Conservation (phyloP, 2,113 vertebrate genomes). For the Hylia prasina region DNA sequence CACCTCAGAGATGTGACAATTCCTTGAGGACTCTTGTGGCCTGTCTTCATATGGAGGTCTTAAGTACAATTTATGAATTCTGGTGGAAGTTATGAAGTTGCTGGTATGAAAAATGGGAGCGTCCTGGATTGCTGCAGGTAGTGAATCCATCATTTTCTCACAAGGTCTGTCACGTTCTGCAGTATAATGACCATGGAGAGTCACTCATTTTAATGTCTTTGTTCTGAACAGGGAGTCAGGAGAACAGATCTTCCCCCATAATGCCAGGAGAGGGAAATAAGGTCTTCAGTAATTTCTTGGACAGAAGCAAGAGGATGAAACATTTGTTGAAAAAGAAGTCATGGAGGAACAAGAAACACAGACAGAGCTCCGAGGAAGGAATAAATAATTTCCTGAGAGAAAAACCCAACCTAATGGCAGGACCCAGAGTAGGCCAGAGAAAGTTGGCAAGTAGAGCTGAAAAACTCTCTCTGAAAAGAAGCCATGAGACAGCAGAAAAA, state of each 20-base stretch:
- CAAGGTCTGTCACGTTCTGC: background rate
- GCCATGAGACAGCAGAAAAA: slow-evolving; percentile 33
- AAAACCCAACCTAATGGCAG: background rate
- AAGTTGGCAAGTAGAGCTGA: background rate
- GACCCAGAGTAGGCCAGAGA: background rate
- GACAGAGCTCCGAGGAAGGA: background rate
- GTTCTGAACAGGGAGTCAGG: background rate
- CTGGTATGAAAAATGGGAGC: background rate
- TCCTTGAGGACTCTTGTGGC: background rate
- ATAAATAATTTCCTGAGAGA: background rate
- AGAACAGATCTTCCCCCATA: background rate
- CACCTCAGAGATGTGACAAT: background rate
- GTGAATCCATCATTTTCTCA: background rate
- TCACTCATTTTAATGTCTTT: background rate
- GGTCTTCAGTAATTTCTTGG: background rate
- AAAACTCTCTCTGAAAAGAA: slow-evolving; percentile 12
- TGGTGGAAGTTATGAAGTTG: background rate
- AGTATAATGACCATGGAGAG: background rate
- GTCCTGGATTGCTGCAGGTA: background rate
- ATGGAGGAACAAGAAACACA: background rate
- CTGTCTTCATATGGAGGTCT: background rate
- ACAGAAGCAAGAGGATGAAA: background rate
- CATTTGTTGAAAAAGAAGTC: background rate
- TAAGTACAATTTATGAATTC: slow-evolving; percentile 18
- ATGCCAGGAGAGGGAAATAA: background rate